Evolutionary conservation across 1,140 invertebrate genomes (phyloP).

Genomic region (Ceratina calcarata): DNA sequence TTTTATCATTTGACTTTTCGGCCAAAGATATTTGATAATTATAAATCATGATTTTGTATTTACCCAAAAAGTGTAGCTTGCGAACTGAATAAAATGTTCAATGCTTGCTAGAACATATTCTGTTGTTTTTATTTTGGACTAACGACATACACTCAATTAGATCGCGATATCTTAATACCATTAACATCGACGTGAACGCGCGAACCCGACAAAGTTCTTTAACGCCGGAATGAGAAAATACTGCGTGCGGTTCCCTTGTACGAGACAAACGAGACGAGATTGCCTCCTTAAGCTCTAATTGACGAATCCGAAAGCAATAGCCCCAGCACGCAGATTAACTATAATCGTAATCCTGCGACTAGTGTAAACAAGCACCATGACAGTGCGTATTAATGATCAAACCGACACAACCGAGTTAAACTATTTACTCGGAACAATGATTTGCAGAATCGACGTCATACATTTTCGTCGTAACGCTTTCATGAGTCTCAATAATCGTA

Average conservation of each 20-base stretch:
- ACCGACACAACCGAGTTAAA: background rate
- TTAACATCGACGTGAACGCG: constrained; percentile 39
- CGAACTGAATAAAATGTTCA: background rate
- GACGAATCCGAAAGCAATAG: constrained; percentile 24
- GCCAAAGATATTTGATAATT: no score
- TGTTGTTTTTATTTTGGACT: constrained; percentile 47
- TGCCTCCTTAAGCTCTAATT: constrained; percentile 13
- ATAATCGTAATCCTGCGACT: background rate
- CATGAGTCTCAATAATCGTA: no score
- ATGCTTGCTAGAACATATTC: constrained; percentile 15
- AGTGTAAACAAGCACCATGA: background rate
- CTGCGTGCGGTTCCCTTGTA: background rate
- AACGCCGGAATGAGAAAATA: constrained; percentile 27
- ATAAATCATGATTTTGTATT: no score
- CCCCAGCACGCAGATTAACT: background rate
- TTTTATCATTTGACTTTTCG: background rate
- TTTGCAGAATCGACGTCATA: background rate
- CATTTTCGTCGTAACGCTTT: background rate
- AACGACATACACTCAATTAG: constrained; percentile 60
- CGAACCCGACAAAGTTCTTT: constrained; percentile 54
- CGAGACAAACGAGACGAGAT: constrained; percentile 13
- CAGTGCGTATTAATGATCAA: background rate
- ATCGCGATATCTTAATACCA: constrained; percentile 46
- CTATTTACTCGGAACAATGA: background rate
- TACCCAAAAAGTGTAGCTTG: no score